Evolutionary conservation across 92 coral and sea anemone species (phyloP).

Genomic region (Phenganax marumi): DNA sequence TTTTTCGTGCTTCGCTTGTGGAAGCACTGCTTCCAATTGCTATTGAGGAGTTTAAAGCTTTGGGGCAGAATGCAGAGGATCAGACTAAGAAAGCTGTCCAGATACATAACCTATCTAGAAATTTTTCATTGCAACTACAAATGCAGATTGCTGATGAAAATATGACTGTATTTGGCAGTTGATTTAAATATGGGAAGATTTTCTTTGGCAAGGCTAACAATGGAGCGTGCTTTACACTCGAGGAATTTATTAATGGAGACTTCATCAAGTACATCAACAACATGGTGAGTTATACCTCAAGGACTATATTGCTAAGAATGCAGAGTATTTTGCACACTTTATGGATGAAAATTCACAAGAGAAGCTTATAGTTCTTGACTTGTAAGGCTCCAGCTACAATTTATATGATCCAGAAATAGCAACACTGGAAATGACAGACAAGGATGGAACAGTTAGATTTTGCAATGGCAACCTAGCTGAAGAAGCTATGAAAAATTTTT

Average conservation of each 20-base stretch:
- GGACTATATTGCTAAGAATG: constrained; percentile 49
- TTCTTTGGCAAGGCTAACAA: constrained; percentile 54
- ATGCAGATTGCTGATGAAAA: constrained; percentile 16
- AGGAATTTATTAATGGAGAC: constrained; percentile 55
- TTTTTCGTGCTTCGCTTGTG: too few species aligned
- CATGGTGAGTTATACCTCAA: constrained; percentile 58
- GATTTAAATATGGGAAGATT: constrained; percentile 48
- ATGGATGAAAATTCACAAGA: constrained; percentile 54
- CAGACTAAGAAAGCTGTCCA: constrained; percentile 35
- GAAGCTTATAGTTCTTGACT: constrained; percentile 48
- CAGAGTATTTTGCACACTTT: constrained; percentile 56
- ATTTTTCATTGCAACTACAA: constrained; percentile 25
- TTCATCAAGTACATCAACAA: constrained; percentile 58
- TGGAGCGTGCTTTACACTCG: constrained; percentile 54
- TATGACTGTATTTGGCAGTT: constrained; percentile 37
- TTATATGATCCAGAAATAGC: constrained; percentile 64
- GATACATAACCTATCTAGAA: constrained; percentile 38
- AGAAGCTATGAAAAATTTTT: not conserved
- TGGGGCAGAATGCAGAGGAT: constrained; percentile 18
- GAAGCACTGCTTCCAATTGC: not conserved
- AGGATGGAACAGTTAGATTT: constrained; percentile 32
- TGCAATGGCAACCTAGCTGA: constrained; percentile 22
- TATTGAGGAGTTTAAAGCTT: not conserved
- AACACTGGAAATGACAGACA: constrained; percentile 40
- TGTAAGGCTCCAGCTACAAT: constrained; percentile 56